These are phyloP conservation scores for Gymnoscelis rufifasciata DNA, from an alignment of 2,888 invertebrate genomes.

Conservation along the genomic window DNA sequence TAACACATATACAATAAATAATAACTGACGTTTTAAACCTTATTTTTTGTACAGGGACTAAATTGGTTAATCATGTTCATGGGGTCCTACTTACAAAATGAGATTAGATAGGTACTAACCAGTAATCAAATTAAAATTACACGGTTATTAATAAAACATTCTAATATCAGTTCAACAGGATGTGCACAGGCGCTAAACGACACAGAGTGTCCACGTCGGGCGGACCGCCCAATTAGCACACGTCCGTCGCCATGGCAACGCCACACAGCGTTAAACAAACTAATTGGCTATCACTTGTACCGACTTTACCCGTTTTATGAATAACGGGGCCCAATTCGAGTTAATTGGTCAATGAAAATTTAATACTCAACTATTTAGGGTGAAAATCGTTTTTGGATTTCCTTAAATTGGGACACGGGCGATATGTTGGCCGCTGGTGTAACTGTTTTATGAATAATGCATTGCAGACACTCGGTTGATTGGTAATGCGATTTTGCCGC, in stretches of 20 bases:
- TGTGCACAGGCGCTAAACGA: conserved; percentile 49
- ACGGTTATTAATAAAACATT: neutral
- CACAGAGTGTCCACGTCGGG: conserved; percentile 53
- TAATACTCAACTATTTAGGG: conserved; percentile 30
- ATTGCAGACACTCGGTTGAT: too few species aligned
- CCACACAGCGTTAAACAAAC: conserved; percentile 62
- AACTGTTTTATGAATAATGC: too few species aligned
- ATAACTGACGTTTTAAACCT: too few species aligned
- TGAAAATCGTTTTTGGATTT: conserved; percentile 25
- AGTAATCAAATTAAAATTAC: neutral
- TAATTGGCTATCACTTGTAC: conserved; percentile 59
- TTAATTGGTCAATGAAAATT: conserved; percentile 42
- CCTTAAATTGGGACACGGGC: neutral
- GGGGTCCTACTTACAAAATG: too few species aligned
- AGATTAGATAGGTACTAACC: too few species aligned
- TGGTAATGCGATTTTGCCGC: too few species aligned
- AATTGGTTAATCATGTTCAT: too few species aligned
- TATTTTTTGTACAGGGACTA: too few species aligned
- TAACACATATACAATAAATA: too few species aligned
- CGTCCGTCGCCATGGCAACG: conserved; percentile 57
- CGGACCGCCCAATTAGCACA: conserved; percentile 60
- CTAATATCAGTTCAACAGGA: neutral
- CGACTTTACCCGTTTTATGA: conserved; percentile 43
- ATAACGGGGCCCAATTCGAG: conserved; percentile 34
- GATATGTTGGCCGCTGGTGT: too few species aligned